A percentile compares a stretch with the other conserved stretches of the same genome.
Conservation (phyloP, 30 jellyfish, hydroid and myxozoan genomes). For the Phacellophora camtschatica region DNA sequence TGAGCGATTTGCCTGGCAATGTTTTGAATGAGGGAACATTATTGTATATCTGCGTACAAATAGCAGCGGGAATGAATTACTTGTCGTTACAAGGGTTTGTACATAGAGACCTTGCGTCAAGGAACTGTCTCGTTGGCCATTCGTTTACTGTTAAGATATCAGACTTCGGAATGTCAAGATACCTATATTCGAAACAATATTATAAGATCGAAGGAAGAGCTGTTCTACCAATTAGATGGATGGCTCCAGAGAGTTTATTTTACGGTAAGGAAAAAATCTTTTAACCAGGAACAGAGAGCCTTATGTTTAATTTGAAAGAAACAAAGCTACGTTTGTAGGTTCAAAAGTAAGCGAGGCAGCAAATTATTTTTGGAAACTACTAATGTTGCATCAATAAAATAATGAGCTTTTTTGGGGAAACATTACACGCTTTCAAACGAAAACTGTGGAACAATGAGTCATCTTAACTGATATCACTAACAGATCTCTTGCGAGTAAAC, state of each 20-base stretch:
- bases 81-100: slow-evolving; percentile 77
- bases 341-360: too few relatives aligned
- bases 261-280: slow-evolving; percentile 56
- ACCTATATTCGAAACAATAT: slow-evolving; percentile 77
- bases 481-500: too few relatives aligned
- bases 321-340: too few relatives aligned
- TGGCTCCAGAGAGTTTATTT: slow-evolving; percentile 92
- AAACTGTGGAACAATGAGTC: too few relatives aligned
- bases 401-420: too few relatives aligned
- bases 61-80: slow-evolving; percentile 85
- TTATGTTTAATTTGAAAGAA: background rate
- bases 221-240: slow-evolving; percentile 91
- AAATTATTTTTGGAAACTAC: too few relatives aligned
- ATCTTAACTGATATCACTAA: too few relatives aligned
- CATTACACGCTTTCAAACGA: too few relatives aligned
- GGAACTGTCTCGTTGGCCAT: slow-evolving; percentile 95
- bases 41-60: slow-evolving; percentile 75
- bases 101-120: slow-evolving; percentile 95
- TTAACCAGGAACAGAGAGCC: background rate
- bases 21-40: slow-evolving; percentile 63
- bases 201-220: slow-evolving; percentile 93
- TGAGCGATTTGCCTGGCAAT: slow-evolving; percentile 40
- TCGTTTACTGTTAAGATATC: slow-evolving; percentile 84
- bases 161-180: slow-evolving; percentile 87
- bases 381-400: too few relatives aligned